Base-by-base conservation (phyloP, 2,797 vertebrate genomes). In the Benthosema pterotum region DNA sequence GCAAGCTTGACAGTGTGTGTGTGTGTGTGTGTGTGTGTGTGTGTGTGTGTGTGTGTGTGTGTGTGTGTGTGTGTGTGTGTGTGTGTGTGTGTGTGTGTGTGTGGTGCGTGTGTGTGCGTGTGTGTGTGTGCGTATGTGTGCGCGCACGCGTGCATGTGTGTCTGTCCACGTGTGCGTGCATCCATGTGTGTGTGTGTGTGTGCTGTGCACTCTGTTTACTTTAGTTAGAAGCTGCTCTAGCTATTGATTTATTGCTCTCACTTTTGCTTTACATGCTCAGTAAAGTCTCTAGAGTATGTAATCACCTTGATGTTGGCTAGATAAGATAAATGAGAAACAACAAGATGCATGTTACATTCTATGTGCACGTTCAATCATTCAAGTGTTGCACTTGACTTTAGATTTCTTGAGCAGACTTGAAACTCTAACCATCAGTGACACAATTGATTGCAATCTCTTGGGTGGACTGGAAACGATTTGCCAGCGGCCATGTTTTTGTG, bases 241-340 rank as follows among this genome's bases (percentile, higher is more conserved):
- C 42, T 77, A 88, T 87, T 60, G 66, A 83, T 83, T 85, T 71
- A 25, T 67, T 42, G 70, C 28, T 59, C 60, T 19, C 25, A 65
- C 43, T 55, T 51, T 25, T 64, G 70, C 70, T 64, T 52, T 67
- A 69, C 68, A 80, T 71, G 60, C 78, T 81, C 60, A 62, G 43
- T n/a, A n/a, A n/a, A 75, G 76, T 69, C 71, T 67, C 47, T 17
- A 60, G 60, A 51, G 47, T 6, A 45, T 53, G 68, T 65, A 66
- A 67, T 71, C 32, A 18, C 49, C 80, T 76, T 60, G 60, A 77
- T 80, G 72, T 68, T 42, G 53, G 67, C 47, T 38, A n/a, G n/a
- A n/a, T n/a, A 49, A 28, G 67, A 78, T 53, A 73, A 60, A 82
- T 71, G 69, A 74, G 70, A 19, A 16, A 17, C 4, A 12, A 69